A percentile compares a stretch with the other conserved stretches of the same genome.
These are phyloP conservation scores for Muscicapa comitata DNA, from an alignment of 2,797 vertebrate genomes.

Conservation along the genomic window DNA sequence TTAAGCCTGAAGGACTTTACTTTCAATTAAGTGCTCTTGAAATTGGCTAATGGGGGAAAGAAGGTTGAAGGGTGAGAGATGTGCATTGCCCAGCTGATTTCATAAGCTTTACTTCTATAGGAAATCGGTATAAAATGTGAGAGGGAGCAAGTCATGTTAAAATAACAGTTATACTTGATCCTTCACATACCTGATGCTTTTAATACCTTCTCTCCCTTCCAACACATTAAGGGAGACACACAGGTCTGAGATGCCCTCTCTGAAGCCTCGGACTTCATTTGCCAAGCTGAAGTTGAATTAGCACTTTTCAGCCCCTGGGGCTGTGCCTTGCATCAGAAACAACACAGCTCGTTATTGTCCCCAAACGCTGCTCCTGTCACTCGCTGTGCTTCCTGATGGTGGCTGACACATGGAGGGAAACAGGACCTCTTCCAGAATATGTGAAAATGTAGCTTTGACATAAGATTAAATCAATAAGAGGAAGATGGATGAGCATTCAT, in stretches of 20 bases:
- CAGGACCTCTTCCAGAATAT: neutral
- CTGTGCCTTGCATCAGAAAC: conserved; percentile 25
- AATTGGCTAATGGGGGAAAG: neutral
- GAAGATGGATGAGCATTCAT: conserved; percentile 53
- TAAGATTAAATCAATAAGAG: conserved; percentile 37
- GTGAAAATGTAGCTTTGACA: conserved; percentile 35
- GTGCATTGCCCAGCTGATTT: neutral
- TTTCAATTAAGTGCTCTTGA: neutral
- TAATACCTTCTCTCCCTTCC: neutral
- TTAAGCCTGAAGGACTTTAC: neutral
- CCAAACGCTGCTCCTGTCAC: neutral
- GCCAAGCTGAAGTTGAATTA: conserved; percentile 20
- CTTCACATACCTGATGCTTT: neutral
- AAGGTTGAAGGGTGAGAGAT: neutral
- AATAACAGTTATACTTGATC: neutral
- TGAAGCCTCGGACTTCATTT: conserved; percentile 21
- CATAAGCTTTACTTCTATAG: conserved; percentile 2
- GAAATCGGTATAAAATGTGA: neutral
- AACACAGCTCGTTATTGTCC: neutral
- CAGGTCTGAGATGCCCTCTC: neutral
- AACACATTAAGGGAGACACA: neutral
- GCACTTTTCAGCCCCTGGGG: neutral
- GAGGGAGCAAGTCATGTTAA: neutral
- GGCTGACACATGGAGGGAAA: conserved; percentile 1
- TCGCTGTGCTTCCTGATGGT: neutral